Percentiles rank a stretch among this genome's conserved stretches.
These are phyloP conservation scores for Callimorpha dominula DNA, from an alignment of 2,888 invertebrate species.

Conservation along the genomic window DNA sequence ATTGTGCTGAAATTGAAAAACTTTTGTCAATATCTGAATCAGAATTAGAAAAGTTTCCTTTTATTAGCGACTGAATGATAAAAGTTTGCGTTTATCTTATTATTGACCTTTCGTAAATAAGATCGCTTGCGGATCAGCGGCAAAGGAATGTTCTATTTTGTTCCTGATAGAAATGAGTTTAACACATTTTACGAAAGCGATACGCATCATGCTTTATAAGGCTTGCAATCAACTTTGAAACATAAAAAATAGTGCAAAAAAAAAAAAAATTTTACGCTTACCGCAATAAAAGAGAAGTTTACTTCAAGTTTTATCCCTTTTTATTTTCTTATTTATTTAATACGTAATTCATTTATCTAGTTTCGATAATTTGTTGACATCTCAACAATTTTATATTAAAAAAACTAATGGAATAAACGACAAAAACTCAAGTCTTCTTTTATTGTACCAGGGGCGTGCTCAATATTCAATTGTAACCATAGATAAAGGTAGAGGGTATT, in stretches of 20 bases:
- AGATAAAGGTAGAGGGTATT: slow-evolving; percentile 71
- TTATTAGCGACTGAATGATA: not conserved
- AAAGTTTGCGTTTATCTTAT: not conserved
- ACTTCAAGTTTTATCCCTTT: too few species aligned
- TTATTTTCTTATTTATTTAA: too few species aligned
- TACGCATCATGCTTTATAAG: too few species aligned
- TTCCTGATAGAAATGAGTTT: not conserved
- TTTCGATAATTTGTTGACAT: not conserved
- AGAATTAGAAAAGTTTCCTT: not conserved
- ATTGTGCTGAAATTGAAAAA: not conserved
- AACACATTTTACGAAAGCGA: too few species aligned
- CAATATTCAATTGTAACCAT: slow-evolving; percentile 56
- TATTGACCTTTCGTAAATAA: not conserved
- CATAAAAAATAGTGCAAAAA: too few species aligned
- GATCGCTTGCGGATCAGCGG: not conserved
- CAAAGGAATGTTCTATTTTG: not conserved
- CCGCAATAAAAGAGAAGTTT: too few species aligned
- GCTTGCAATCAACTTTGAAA: too few species aligned
- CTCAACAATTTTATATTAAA: not conserved
- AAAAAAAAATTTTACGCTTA: too few species aligned
- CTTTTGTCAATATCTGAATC: not conserved
- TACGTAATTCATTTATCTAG: too few species aligned
- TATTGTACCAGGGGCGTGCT: slow-evolving; percentile 36
- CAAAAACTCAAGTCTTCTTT: not conserved
- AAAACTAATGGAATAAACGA: not conserved